Percentiles rank a stretch among this genome's conserved stretches.
Conservation (phyloP, 1,140 invertebrate genomes). For the Drosophila subpulchrella region DNA sequence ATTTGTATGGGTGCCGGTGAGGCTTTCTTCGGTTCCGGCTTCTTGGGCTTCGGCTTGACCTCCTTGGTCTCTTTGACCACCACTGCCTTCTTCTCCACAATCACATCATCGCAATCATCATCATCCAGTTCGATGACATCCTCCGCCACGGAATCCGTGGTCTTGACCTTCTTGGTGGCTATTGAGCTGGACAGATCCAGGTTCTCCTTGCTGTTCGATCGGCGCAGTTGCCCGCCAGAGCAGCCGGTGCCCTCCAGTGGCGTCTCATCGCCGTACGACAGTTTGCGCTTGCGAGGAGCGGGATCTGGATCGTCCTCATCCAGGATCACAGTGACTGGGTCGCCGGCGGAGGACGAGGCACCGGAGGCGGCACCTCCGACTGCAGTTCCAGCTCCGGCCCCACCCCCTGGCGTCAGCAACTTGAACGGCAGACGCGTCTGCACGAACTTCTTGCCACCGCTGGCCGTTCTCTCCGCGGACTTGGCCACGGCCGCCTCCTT, state of each 20-base stretch:
- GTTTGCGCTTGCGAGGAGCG: slow-evolving; percentile 66
- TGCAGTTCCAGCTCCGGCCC: neutral
- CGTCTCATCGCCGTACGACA: slow-evolving; percentile 52
- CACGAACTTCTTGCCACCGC: slow-evolving; percentile 80
- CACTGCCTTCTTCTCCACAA: fast-evolving
- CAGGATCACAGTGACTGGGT: slow-evolving; percentile 1
- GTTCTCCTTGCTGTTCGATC: slow-evolving; percentile 71
- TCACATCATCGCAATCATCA: slow-evolving; percentile 2
- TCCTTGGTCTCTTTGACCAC: neutral
- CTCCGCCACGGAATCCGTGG: slow-evolving; percentile 19
- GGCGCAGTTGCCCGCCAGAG: slow-evolving; percentile 30
- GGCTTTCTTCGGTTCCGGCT: slow-evolving; percentile 4
- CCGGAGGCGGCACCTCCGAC: neutral
- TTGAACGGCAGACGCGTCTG: slow-evolving; percentile 84
- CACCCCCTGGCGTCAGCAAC: slow-evolving; percentile 56
- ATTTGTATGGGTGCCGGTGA: slow-evolving; percentile 55
- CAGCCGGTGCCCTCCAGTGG: slow-evolving; percentile 55
- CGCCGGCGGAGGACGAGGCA: neutral
- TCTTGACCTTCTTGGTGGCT: slow-evolving; percentile 54
- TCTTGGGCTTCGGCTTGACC: slow-evolving; percentile 12
- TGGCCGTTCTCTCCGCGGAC: slow-evolving; percentile 48
- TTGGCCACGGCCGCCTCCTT: slow-evolving; percentile 48
- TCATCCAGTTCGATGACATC: slow-evolving; percentile 54
- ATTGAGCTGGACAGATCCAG: slow-evolving; percentile 14
- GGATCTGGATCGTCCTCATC: slow-evolving; percentile 15